phyloP scores from a whole-genome alignment of 1,140 invertebrate genomes.

The Megathymus violae region DNA sequence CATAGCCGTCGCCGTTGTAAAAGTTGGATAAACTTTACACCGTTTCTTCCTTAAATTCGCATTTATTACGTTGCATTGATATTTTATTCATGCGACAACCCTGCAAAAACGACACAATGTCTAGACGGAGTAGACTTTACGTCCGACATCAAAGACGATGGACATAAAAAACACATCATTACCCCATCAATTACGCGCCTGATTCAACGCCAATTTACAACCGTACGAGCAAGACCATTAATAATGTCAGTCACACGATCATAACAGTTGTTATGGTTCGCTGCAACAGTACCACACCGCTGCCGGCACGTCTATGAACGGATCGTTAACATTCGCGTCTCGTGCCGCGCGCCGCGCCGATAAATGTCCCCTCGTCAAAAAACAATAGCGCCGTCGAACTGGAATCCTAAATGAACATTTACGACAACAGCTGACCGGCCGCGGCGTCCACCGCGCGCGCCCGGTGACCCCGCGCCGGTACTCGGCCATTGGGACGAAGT shows the following conservation, averaged over 20 bases:
- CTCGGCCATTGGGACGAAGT: conserved; percentile 18
- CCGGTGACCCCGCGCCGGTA: neutral
- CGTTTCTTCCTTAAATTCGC: too few species aligned
- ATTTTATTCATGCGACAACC: too few species aligned
- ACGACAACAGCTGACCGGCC: conserved; percentile 31
- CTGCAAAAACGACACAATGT: too few species aligned
- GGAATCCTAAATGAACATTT: conserved; percentile 31
- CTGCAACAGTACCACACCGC: neutral
- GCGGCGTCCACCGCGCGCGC: neutral
- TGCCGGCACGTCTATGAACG: neutral
- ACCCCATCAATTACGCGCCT: conserved; percentile 2
- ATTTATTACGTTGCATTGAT: too few species aligned
- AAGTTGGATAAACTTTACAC: too few species aligned
- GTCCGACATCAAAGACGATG: too few species aligned
- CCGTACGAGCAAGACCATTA: conserved; percentile 15
- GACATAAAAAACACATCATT: conserved; percentile 1
- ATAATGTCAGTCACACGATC: conserved; percentile 10
- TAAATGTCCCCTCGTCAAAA: conserved; percentile 29
- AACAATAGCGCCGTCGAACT: conserved; percentile 26
- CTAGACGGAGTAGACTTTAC: too few species aligned
- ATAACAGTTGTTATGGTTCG: conserved; percentile 11
- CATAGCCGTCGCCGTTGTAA: too few species aligned
- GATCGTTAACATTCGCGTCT: conserved; percentile 27
- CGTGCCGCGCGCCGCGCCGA: conserved; percentile 13
- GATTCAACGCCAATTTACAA: neutral